Evolutionary conservation across 2,888 invertebrate species (phyloP).

Genomic region (Drymonia ruficornis): DNA sequence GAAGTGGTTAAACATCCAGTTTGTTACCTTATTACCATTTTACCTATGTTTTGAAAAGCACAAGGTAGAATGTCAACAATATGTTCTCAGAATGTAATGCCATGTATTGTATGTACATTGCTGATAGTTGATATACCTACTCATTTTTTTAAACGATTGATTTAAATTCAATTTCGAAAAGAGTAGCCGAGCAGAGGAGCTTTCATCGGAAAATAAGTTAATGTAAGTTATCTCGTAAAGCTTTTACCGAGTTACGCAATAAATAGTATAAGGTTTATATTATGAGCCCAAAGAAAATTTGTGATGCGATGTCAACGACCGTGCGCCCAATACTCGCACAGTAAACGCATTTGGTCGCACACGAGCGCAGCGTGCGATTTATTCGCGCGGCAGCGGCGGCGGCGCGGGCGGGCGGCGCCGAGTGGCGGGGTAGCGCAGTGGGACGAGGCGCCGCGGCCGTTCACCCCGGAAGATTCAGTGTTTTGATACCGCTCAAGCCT

Average conservation of each 20-base stretch:
- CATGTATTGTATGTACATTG: no score
- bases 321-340: slow-evolving; percentile 78
- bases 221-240: slow-evolving; percentile 9
- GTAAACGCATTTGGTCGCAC: slow-evolving; percentile 80
- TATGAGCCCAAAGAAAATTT: slow-evolving; percentile 59
- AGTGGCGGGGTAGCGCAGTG: slow-evolving; percentile 60
- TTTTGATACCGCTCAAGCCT: slow-evolving; percentile 83
- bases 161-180: no score
- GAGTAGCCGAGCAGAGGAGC: no score
- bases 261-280: slow-evolving; percentile 21
- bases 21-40: no score
- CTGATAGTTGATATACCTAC: no score
- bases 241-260: slow-evolving; percentile 13
- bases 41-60: no score
- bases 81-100: no score
- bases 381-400: slow-evolving; percentile 61
- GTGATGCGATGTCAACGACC: slow-evolving; percentile 75
- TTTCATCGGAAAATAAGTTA: not conserved
- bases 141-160: no score
- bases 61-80: no score
- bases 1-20: no score
- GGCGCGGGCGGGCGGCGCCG: slow-evolving; percentile 57
- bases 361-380: slow-evolving; percentile 70
- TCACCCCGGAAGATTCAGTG: slow-evolving; percentile 85
- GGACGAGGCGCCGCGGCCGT: slow-evolving; percentile 67